Conservation (phyloP, 2,113 vertebrate genomes). For the Marmota monax region DNA sequence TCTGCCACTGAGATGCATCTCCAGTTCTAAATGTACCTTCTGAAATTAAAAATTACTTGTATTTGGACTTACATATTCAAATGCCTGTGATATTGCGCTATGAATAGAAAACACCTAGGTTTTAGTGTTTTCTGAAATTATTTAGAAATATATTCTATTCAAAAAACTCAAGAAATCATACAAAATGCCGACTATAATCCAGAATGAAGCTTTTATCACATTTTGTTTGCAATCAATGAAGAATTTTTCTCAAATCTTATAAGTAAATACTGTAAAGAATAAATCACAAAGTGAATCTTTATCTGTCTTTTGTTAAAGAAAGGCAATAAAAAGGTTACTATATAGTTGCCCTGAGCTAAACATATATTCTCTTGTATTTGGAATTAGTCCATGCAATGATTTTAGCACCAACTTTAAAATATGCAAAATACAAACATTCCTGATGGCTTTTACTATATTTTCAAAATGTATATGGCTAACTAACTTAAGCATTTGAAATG, state of each 20-base stretch:
- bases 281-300: slow-evolving; percentile 41
- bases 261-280: slow-evolving; percentile 37
- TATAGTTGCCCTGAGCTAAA: slow-evolving; percentile 2
- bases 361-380: not conserved
- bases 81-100: not conserved
- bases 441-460: not conserved
- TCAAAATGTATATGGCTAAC: not conserved
- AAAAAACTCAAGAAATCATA: slow-evolving; percentile 55
- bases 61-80: slow-evolving; percentile 31
- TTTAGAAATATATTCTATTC: slow-evolving; percentile 18
- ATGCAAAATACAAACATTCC: not conserved
- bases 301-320: slow-evolving; percentile 32
- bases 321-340: not conserved
- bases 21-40: not conserved
- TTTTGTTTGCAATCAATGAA: slow-evolving; percentile 10
- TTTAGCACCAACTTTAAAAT: slow-evolving; percentile 39
- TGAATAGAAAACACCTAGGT: slow-evolving; percentile 1
- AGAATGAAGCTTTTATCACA: slow-evolving; percentile 32
- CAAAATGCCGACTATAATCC: not conserved
- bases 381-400: not conserved
- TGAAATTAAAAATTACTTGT: slow-evolving; percentile 12
- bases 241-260: slow-evolving; percentile 50
- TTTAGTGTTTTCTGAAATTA: slow-evolving; percentile 53
- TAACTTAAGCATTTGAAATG: too few relatives aligned
- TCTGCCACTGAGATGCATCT: not conserved